Evolutionary conservation across 2,797 vertebrate genomes (phyloP), one percentile per base, ranked within the genome.

Genomic region (Galaxias olidus): DNA sequence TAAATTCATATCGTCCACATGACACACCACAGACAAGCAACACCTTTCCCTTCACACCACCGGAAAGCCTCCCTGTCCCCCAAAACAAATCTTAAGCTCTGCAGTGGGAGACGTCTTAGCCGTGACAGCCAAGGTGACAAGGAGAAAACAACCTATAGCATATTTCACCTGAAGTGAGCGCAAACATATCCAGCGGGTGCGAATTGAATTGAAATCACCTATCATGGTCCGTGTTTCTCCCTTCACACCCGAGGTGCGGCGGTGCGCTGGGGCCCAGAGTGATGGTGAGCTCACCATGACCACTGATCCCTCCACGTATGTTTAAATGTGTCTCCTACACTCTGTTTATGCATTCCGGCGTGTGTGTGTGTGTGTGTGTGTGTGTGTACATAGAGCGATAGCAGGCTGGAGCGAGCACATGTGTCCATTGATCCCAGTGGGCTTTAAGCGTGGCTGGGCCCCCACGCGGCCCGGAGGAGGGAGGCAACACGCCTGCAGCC

Each of bases 141-240:
- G 84, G 77, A 55, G 75, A 73, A 79, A 81, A 84, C 87, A 91
- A 89, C 85, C 73, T 72, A 17, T 66, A 86, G 83, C 77, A 84
- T 88, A 91, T 91, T 91, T 75, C 73, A 88, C 93, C 89, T 91
- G 61, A 82, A 88, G 88, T 83, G 82, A 86, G 92, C 73, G 87
- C 91, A 93, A 94, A 96, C 91, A 91, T 85, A 91, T 91, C 90
- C 92, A 92, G 89, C 87, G 93, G 94, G 96, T 97, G 96, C 93
- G 94, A 99, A 99, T 98, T 97, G 95, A 97, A 96, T 92, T 95
- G 93, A 96, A 97, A 96, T 95, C 95, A 96, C 95, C 94, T 95
- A 91, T 87, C 92, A 87, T 85, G 89, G 92, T 89, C 89, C 91
- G 94, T 93, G 94, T 92, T 93, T 92, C 91, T 90, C 91, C 87